Conservation (phyloP, 1,140 invertebrate genomes). For the Archivesica marissinica region DNA sequence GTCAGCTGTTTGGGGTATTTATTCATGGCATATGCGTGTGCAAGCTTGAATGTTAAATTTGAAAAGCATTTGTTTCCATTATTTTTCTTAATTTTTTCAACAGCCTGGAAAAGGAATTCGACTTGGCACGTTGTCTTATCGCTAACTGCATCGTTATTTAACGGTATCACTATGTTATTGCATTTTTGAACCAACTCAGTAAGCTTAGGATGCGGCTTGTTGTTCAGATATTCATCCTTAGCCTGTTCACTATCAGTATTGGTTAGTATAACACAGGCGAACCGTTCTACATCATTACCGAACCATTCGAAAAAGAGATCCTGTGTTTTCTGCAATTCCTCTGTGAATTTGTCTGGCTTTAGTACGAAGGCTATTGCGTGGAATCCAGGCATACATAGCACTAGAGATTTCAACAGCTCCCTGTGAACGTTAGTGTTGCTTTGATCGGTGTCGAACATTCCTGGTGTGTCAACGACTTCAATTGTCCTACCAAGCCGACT, state of each 20-base stretch:
- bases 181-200: constrained; percentile 7
- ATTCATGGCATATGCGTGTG: neutral
- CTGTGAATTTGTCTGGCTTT: constrained; percentile 14
- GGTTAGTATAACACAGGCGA: constrained; percentile 39
- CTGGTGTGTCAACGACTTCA: neutral
- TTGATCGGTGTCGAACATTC: neutral
- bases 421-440: neutral
- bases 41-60: neutral
- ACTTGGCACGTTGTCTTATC: neutral
- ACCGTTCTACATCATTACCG: constrained; percentile 26
- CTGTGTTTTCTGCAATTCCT: constrained; percentile 26
- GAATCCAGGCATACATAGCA: neutral
- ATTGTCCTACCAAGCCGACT: too few relatives aligned
- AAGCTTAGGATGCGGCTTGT: neutral
- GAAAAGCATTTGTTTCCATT: neutral
- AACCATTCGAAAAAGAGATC: constrained; percentile 47
- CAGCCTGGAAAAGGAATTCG: neutral
- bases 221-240: constrained; percentile 3
- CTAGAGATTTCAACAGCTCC: neutral
- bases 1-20: neutral
- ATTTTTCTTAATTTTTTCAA: neutral
- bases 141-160: neutral
- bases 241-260: neutral
- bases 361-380: too few relatives aligned
- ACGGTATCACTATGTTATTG: neutral